These are phyloP conservation scores for Zoanthus sansibaricus DNA, from an alignment of 92 coral and sea anemone genomes.

Conservation along the genomic window DNA sequence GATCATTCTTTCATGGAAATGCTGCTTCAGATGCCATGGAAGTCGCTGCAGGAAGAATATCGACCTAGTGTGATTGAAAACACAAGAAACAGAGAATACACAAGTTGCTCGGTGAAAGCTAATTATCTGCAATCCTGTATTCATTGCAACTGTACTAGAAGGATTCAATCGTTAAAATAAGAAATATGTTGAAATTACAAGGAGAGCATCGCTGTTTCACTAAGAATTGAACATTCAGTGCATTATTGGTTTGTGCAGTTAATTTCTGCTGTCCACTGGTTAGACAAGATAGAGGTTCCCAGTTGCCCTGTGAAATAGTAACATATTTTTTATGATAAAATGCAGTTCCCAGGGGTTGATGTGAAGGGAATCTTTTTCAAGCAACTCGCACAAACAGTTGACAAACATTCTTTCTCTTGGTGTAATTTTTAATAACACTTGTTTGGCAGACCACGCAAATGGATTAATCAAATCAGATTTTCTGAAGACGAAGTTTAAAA, in stretches of 20 bases:
- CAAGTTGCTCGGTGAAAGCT: background rate
- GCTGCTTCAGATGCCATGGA: slow-evolving; percentile 68
- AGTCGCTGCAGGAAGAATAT: slow-evolving; percentile 71
- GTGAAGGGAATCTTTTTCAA: background rate
- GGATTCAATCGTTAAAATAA: background rate
- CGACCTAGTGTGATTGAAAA: slow-evolving; percentile 37
- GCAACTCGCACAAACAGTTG: background rate
- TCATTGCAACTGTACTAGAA: background rate
- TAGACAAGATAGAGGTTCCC: background rate
- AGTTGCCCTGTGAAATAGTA: background rate
- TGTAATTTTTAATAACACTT: background rate
- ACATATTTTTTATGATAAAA: background rate
- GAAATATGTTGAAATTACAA: slow-evolving; percentile 12
- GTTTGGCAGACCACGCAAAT: background rate
- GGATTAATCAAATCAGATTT: too few relatives aligned
- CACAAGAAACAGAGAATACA: background rate
- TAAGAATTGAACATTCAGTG: background rate
- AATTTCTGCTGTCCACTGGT: background rate
- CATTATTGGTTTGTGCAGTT: background rate
- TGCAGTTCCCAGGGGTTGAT: slow-evolving; percentile 21
- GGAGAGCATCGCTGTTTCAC: too few relatives aligned
- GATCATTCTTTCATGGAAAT: slow-evolving; percentile 75
- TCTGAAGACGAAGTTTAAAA: too few relatives aligned
- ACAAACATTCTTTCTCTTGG: too few relatives aligned
- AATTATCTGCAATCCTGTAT: background rate